Conservation (phyloP, 2,888 invertebrate species). For the Alsophila aescularia region DNA sequence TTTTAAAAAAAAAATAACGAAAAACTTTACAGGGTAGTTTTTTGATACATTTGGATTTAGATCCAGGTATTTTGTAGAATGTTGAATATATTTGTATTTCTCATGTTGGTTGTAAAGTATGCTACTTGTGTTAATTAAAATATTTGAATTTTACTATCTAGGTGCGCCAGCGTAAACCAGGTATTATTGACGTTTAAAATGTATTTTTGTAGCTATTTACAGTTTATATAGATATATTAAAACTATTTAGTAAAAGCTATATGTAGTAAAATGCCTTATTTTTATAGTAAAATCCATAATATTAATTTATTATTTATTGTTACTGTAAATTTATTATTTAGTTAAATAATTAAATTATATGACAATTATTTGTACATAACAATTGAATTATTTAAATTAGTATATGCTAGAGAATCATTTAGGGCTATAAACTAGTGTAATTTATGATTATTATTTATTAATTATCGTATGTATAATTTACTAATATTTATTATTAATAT, state of each 20-base stretch:
- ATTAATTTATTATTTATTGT: not conserved
- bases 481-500: not conserved
- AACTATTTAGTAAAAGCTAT: slow-evolving; percentile 1
- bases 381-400: not conserved
- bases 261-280: slow-evolving; percentile 3
- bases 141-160: slow-evolving; percentile 35
- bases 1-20: not conserved
- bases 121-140: slow-evolving; percentile 33
- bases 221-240: slow-evolving; percentile 15
- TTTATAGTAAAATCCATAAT: not conserved
- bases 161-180: slow-evolving; percentile 35
- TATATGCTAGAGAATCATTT: slow-evolving; percentile 1
- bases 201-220: slow-evolving; percentile 34
- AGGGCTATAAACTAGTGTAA: slow-evolving; percentile 2
- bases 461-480: not conserved
- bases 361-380: not conserved
- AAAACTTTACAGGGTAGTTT: slow-evolving; percentile 26
- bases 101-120: slow-evolving; percentile 23
- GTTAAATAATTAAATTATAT: not conserved
- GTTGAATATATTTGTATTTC: slow-evolving; percentile 26
- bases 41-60: slow-evolving; percentile 19
- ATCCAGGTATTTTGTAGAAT: slow-evolving; percentile 24
- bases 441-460: not conserved
- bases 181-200: slow-evolving; percentile 36
- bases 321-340: not conserved